Base-by-base conservation (phyloP, 2,113 vertebrate species). In the Cygnus atratus region DNA sequence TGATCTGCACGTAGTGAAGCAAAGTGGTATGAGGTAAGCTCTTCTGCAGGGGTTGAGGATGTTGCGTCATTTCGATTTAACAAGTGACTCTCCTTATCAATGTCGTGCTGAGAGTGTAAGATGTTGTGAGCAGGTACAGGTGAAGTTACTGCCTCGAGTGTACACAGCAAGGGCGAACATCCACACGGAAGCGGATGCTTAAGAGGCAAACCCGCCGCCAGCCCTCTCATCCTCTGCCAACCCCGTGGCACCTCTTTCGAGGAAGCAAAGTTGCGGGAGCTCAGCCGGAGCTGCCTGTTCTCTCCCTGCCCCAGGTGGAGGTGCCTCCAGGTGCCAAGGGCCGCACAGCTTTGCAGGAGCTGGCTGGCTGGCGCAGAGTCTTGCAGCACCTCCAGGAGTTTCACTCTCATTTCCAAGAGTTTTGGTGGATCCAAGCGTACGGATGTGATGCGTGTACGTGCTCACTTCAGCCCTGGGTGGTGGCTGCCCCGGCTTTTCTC, bases 121-220 rank as follows among this genome's bases (percentile, higher is more conserved):
- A 9, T 65, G 7, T 21, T 1, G 0, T 19, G 35, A 43, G 22
- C 2, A 0, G 11, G 16, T 7, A 1, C 0, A 1, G 26, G 10
- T 28, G 59, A 84, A 57, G 20, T 59, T 68, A 13, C 14, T 87
- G 35, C 20, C 22, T 2, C 1, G n/a, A 55, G 41, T 1, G 2
- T 8, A 48, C 8, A 6, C 1, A 2, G 50, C 39, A 50, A 10
- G 39, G 43, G 17, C 14, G 66, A 84, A 65, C 9, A 44, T 8
- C 29, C 26, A 7, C 11, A 3, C 0, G 4, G 16, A 67, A 63
- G 10, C 3, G 4, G 26, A 31, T 4, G 1, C 37, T 39, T 20
- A 26, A 29, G 33, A 78, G 31, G 15, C 13, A 72, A 91, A 37
- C 35, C 17, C 28, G 48, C 18, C 33, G 1, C 7, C 11, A 33